Evolutionary conservation across 2,888 invertebrate genomes (phyloP).

Genomic region (Diabrotica balteata): DNA sequence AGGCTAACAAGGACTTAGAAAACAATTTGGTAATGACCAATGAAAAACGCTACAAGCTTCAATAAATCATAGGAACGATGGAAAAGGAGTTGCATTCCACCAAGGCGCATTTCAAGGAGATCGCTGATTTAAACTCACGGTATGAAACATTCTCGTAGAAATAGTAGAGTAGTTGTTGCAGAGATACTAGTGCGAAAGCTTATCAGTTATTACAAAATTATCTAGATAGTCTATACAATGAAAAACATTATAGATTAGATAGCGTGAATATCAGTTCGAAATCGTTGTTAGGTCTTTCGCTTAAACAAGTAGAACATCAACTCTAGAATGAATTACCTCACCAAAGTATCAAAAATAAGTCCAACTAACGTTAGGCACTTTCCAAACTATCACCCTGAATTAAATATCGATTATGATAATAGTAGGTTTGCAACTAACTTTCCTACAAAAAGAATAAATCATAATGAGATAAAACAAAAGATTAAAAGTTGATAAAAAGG

Average conservation of each 20-base stretch:
- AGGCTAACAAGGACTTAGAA: slow-evolving; percentile 51
- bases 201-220: slow-evolving; percentile 1
- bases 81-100: slow-evolving; percentile 56
- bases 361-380: background rate
- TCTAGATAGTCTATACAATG: background rate
- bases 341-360: slow-evolving; percentile 32
- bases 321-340: slow-evolving; percentile 43
- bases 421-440: background rate
- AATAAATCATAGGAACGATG: slow-evolving; percentile 54
- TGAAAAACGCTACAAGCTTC: slow-evolving; percentile 55
- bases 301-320: slow-evolving; percentile 46
- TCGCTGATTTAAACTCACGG: slow-evolving; percentile 54
- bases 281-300: slow-evolving; percentile 46
- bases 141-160: slow-evolving; percentile 40
- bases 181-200: background rate
- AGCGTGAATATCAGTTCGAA: slow-evolving; percentile 30
- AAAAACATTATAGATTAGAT: background rate
- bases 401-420: slow-evolving; percentile 29
- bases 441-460: too few species aligned
- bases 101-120: slow-evolving; percentile 52
- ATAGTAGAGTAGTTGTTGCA: slow-evolving; percentile 5
- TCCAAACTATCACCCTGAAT: slow-evolving; percentile 8
- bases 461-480: slow-evolving; percentile 21
- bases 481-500: too few species aligned
- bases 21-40: slow-evolving; percentile 51